Conservation (phyloP, 2,888 invertebrate genomes). For the Drosophila bunnanda region DNA sequence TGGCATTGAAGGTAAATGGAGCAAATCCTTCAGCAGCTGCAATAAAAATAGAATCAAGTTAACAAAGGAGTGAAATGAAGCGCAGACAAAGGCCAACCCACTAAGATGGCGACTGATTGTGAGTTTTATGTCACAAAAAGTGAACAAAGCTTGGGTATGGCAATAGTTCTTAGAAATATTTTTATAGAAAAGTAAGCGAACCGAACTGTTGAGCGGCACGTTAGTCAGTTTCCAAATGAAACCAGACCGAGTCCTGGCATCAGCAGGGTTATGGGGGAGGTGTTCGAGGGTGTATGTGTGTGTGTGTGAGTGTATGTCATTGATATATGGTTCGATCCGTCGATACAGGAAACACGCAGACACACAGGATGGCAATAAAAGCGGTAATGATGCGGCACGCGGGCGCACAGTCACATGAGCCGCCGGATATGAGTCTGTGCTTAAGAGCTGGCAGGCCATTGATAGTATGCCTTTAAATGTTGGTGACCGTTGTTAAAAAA, state of each 20-base stretch:
- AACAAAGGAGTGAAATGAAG: slow-evolving; percentile 75
- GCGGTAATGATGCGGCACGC: slow-evolving; percentile 63
- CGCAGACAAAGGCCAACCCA: slow-evolving; percentile 62
- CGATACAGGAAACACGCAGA: slow-evolving; percentile 73
- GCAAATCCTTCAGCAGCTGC: slow-evolving; percentile 65
- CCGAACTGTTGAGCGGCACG: slow-evolving; percentile 7
- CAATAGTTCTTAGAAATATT: slow-evolving; percentile 42
- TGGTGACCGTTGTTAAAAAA: not conserved
- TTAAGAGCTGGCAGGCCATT: not conserved
- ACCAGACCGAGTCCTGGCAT: not conserved
- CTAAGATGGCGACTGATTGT: slow-evolving; percentile 52
- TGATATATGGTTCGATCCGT: slow-evolving; percentile 63
- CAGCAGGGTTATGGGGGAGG: not conserved
- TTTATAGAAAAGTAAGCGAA: slow-evolving; percentile 17
- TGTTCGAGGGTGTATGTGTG: too few species aligned
- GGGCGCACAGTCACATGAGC: slow-evolving; percentile 21
- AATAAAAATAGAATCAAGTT: slow-evolving; percentile 74
- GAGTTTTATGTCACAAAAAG: slow-evolving; percentile 39
- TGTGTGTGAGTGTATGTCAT: slow-evolving; percentile 50
- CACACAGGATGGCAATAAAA: slow-evolving; percentile 69
- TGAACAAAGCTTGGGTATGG: slow-evolving; percentile 15
- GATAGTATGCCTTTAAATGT: not conserved
- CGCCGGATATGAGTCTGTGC: slow-evolving; percentile 18
- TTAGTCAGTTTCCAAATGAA: slow-evolving; percentile 10
- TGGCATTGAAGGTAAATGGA: slow-evolving; percentile 72